phyloP scores from a whole-genome alignment of 2,888 invertebrate genomes.

The Prenolepis imparis region DNA sequence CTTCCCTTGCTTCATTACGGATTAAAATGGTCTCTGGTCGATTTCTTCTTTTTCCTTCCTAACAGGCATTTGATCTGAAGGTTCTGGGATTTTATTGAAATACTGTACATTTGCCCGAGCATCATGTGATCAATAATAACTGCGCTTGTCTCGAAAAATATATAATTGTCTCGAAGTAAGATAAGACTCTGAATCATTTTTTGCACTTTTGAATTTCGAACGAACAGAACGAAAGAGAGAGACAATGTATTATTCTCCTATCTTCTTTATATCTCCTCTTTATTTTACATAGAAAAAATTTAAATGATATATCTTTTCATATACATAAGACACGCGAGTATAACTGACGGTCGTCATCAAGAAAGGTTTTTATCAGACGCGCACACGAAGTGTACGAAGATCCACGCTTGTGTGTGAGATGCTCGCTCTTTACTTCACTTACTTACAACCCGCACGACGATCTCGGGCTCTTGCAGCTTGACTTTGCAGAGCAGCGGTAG shows the following conservation, averaged over 20 bases:
- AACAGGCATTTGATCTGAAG: neutral
- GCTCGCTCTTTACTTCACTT: constrained; percentile 87
- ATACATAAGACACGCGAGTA: neutral
- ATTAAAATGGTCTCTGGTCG: neutral
- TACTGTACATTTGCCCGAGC: neutral
- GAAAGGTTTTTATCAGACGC: neutral
- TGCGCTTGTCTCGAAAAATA: neutral
- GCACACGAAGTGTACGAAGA: neutral
- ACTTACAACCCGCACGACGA: constrained; percentile 96
- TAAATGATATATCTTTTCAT: neutral
- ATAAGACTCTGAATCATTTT: neutral
- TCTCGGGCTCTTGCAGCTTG: constrained; percentile 94
- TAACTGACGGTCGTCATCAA: neutral
- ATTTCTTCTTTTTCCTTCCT: neutral
- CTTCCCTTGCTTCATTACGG: neutral
- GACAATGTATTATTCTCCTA: neutral
- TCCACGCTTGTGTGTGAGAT: neutral
- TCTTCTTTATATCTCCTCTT: neutral
- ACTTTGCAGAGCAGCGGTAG: constrained; percentile 95
- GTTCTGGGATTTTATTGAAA: neutral
- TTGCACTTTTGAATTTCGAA: neutral
- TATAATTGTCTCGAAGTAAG: neutral
- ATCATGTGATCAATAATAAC: neutral
- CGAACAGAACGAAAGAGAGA: neutral
- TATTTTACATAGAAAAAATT: neutral